Evolutionary conservation across 2,797 vertebrate genomes (phyloP).

Genomic region (Sphaeramia orbicularis): DNA sequence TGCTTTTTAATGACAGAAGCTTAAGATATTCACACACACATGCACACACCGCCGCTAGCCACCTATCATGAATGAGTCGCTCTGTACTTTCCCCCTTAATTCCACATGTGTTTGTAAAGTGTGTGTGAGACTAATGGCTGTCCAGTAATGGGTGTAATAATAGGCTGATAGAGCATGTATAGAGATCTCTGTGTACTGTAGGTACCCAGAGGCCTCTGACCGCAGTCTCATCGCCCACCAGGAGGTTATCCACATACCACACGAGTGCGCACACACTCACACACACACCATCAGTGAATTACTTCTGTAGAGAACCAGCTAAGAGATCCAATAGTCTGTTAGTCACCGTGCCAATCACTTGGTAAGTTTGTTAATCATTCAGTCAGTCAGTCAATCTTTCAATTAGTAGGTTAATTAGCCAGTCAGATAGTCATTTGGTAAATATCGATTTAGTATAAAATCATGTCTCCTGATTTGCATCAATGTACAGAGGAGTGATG

Average conservation of each 20-base stretch:
- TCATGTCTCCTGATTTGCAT: slow-evolving; percentile 15
- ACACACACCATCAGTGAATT: slow-evolving; percentile 18
- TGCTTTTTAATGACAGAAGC: slow-evolving; percentile 85
- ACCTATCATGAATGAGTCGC: slow-evolving; percentile 78
- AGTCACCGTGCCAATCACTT: slow-evolving; percentile 35
- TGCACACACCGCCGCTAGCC: slow-evolving; percentile 55
- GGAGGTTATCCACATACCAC: slow-evolving; percentile 68
- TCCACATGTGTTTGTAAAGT: slow-evolving; percentile 15
- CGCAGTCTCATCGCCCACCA: slow-evolving; percentile 63
- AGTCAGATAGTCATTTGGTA: slow-evolving; percentile 43
- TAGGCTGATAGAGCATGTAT: slow-evolving; percentile 28
- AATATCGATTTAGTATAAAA: slow-evolving; percentile 30
- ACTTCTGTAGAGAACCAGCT: slow-evolving; percentile 27
- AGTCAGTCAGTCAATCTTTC: slow-evolving; percentile 34
- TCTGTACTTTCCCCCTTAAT: slow-evolving; percentile 66
- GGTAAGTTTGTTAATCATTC: slow-evolving; percentile 49
- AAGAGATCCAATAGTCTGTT: slow-evolving; percentile 41
- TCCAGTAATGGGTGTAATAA: slow-evolving; percentile 59
- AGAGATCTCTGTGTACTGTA: slow-evolving; percentile 63
- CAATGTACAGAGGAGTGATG: neutral
- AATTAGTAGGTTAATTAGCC: slow-evolving; percentile 50
- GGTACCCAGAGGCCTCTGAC: slow-evolving; percentile 61
- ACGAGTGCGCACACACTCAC: slow-evolving; percentile 19
- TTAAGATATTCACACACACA: slow-evolving; percentile 83
- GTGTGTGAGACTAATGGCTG: slow-evolving; percentile 64